These are phyloP conservation scores for Dromiciops gliroides DNA, from an alignment of 2,113 vertebrate genomes.

Conservation along the genomic window DNA sequence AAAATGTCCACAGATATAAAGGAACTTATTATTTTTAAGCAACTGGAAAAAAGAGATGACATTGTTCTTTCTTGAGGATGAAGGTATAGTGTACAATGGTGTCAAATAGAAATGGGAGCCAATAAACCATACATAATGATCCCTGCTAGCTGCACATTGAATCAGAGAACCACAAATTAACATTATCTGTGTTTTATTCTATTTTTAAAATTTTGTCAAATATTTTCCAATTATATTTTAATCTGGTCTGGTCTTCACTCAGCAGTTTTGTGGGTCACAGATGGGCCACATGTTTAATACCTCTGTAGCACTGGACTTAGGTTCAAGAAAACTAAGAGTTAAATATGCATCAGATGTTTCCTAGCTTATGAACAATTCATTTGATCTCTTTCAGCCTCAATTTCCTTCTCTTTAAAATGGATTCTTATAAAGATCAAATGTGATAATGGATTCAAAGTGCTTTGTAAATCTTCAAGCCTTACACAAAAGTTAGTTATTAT, in stretches of 20 bases:
- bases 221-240: background rate
- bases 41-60: background rate
- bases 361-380: background rate
- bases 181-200: background rate
- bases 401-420: background rate
- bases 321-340: background rate
- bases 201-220: background rate
- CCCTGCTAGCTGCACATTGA: background rate
- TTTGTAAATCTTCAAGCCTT: too few relatives aligned
- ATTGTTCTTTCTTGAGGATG: background rate
- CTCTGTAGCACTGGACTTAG: background rate
- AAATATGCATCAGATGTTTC: background rate
- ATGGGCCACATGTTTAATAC: background rate
- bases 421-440: background rate
- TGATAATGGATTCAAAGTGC: too few relatives aligned
- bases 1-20: background rate
- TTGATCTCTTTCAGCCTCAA: background rate
- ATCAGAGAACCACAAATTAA: background rate
- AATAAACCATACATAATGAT: background rate
- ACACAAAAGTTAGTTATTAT: background rate
- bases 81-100: background rate
- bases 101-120: background rate
- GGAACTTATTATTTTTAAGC: background rate
- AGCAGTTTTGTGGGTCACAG: background rate
- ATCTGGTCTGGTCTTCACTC: background rate